phyloP scores from a whole-genome alignment of 2,797 vertebrate genomes.

The Vireo griseus region DNA sequence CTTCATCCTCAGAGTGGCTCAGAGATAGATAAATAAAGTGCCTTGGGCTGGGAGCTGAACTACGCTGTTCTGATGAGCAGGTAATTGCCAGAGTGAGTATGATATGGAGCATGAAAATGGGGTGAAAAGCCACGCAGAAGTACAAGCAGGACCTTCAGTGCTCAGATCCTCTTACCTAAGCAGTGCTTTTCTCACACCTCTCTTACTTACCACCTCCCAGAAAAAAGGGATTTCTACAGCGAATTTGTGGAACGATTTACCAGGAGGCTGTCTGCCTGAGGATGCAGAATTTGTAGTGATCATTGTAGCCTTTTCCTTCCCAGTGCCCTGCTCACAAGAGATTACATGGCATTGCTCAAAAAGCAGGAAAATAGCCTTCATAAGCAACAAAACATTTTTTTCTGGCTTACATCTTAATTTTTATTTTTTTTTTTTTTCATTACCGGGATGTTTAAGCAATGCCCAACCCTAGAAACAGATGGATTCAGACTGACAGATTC shows the following conservation, averaged over 20 bases:
- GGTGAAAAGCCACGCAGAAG: neutral
- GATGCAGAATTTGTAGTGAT: neutral
- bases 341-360: neutral
- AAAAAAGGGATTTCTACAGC: neutral
- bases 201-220: neutral
- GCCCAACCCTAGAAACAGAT: neutral
- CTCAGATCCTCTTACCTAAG: neutral
- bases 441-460: neutral
- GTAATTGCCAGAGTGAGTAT: neutral
- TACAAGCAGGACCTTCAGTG: neutral
- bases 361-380: neutral
- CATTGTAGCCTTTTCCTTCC: neutral
- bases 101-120: neutral
- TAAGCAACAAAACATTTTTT: neutral
- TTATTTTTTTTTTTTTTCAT: neutral
- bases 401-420: neutral
- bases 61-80: neutral
- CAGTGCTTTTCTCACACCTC: neutral
- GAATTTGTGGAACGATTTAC: neutral
- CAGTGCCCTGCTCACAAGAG: neutral
- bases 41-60: neutral
- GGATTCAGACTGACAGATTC: neutral
- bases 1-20: neutral
- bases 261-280: neutral
- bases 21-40: neutral